A percentile compares a stretch with the other conserved stretches of the same genome.
Conservation (phyloP, 2,797 vertebrate species). For the Petrocephalus schoutedeni region DNA sequence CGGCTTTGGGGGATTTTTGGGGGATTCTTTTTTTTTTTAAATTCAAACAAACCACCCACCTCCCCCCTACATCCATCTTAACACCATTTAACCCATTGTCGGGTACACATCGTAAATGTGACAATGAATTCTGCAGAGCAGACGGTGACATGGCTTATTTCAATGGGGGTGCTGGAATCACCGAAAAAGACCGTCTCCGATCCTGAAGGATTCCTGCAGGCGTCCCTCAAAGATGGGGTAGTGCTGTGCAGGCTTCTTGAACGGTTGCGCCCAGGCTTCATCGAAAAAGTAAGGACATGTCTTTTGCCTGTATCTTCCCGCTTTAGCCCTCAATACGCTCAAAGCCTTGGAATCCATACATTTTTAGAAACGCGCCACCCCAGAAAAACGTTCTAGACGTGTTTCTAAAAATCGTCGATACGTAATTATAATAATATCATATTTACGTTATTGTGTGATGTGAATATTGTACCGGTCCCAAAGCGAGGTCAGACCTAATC, state of each 20-base stretch:
- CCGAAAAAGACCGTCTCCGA: constrained; percentile 91
- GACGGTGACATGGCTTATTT: constrained; percentile 94
- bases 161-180: constrained; percentile 87
- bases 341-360: not conserved
- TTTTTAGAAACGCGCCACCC: not conserved
- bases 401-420: not conserved
- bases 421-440: not conserved
- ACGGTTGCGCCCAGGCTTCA: constrained; percentile 78
- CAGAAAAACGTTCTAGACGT: not conserved
- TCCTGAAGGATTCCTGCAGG: constrained; percentile 80
- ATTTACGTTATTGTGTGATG: not conserved
- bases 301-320: constrained; percentile 15
- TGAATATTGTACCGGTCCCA: not conserved
- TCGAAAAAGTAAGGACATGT: constrained; percentile 74
- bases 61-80: not conserved
- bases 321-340: not conserved
- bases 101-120: constrained; percentile 24
- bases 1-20: constrained; percentile 34
- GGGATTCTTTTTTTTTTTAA: constrained; percentile 13
- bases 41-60: constrained; percentile 17
- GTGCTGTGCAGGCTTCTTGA: constrained; percentile 86
- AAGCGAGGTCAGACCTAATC: not conserved
- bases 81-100: constrained; percentile 19
- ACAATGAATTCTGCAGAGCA: constrained; percentile 86
- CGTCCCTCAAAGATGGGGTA: constrained; percentile 82